Evolutionary conservation across 2,113 vertebrate species (phyloP).

Genomic region (Columbina picui): DNA sequence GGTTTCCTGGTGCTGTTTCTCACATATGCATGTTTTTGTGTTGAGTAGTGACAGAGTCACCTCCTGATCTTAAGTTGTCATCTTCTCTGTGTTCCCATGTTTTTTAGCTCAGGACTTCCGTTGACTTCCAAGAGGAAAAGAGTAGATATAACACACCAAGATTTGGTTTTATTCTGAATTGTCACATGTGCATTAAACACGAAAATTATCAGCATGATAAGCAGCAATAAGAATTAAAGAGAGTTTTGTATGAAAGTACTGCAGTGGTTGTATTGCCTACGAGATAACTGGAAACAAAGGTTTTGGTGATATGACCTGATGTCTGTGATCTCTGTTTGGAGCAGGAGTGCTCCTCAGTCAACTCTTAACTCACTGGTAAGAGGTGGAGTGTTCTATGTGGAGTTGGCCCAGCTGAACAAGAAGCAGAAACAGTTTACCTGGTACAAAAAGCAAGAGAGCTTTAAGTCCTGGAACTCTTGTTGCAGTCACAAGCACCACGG

Average conservation of each 20-base stretch:
- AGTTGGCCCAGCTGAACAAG: background rate
- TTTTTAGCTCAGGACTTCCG: background rate
- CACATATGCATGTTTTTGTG: background rate
- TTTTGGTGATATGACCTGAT: background rate
- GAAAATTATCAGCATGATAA: background rate
- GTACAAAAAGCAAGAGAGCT: background rate
- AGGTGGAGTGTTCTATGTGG: background rate
- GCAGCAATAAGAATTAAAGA: background rate
- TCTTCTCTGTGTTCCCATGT: background rate
- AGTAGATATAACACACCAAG: background rate
- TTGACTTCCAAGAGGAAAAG: background rate
- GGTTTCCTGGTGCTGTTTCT: background rate
- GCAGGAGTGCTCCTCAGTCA: background rate
- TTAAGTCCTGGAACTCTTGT: background rate
- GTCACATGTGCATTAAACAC: background rate
- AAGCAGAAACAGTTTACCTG: background rate
- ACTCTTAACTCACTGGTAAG: background rate
- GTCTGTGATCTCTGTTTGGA: background rate
- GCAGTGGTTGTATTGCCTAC: background rate
- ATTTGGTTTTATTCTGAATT: too few relatives aligned
- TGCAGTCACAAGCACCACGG: background rate
- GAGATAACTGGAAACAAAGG: background rate
- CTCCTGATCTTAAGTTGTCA: background rate
- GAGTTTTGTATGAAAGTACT: background rate
- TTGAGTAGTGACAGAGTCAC: background rate